Evolutionary conservation across 2,888 invertebrate genomes (phyloP).

Genomic region (Sycophila texana): DNA sequence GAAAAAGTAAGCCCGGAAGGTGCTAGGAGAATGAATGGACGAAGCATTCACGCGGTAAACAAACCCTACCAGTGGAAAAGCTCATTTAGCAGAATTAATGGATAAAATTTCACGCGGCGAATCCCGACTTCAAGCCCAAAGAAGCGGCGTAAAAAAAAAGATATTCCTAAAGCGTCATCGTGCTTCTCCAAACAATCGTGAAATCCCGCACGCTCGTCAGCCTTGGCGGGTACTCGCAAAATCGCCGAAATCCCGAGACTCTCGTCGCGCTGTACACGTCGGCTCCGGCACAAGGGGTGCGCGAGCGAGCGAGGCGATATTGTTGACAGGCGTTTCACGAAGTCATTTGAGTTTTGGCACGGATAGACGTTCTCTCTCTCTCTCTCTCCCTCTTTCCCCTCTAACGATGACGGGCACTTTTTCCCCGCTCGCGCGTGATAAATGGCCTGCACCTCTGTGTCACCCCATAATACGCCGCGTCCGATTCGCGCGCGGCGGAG

Average conservation of each 20-base stretch:
- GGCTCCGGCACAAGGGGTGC: not conserved
- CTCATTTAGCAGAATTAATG: no score
- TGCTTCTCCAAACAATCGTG: conserved; percentile 10
- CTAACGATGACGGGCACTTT: conserved; percentile 72
- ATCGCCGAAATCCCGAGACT: conserved; percentile 1
- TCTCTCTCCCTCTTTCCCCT: not conserved
- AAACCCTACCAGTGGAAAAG: no score
- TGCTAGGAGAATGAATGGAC: no score
- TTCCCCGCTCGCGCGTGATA: conserved; percentile 70
- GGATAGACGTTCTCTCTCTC: conserved; percentile 56
- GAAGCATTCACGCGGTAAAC: no score
- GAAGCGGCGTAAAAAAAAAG: not conserved
- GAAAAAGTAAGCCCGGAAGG: no score
- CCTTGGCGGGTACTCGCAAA: not conserved
- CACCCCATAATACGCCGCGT: conserved; percentile 50
- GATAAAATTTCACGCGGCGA: no score
- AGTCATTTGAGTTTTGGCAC: conserved; percentile 72
- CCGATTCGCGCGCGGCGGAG: conserved; percentile 59
- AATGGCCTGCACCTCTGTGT: conserved; percentile 69
- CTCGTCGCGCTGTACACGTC: not conserved
- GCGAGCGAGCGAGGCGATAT: conserved; percentile 60
- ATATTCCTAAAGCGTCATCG: conserved; percentile 11
- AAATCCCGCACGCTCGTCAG: conserved; percentile 5
- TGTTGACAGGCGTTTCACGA: conserved; percentile 73
- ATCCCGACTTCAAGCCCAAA: not conserved